Conservation (phyloP, 1,140 invertebrate genomes). For the Leptinotarsa lineolata region DNA sequence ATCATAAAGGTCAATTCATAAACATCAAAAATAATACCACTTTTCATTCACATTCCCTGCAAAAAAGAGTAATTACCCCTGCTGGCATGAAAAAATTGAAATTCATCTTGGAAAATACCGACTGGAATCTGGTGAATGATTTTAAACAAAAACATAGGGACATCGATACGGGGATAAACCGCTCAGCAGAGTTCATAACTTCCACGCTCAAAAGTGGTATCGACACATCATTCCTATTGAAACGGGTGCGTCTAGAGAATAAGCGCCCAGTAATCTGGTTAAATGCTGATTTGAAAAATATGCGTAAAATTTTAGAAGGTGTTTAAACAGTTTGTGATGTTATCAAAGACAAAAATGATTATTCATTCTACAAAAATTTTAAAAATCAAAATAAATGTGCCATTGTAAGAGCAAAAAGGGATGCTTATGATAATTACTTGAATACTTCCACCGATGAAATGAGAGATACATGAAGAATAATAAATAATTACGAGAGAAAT, state of each 20-base stretch:
- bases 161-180: not conserved
- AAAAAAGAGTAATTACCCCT: not conserved
- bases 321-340: not conserved
- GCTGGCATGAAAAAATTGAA: constrained; percentile 3
- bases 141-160: not conserved
- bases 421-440: constrained; percentile 7
- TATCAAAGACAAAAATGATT: constrained; percentile 5
- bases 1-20: constrained; percentile 14
- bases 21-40: not conserved
- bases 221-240: constrained; percentile 3
- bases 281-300: not conserved
- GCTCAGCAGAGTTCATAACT: constrained; percentile 2
- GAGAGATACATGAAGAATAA: constrained; percentile 2
- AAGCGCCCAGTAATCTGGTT: not conserved
- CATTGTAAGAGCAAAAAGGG: not conserved
- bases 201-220: not conserved
- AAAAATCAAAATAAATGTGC: constrained; percentile 13
- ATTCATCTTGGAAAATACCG: not conserved
- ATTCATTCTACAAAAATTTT: not conserved
- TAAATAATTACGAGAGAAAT: constrained; percentile 15
- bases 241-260: not conserved
- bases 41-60: not conserved
- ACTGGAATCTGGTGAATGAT: not conserved
- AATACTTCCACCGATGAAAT: not conserved
- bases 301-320: constrained; percentile 1